A percentile compares a stretch with the other conserved stretches of the same genome.
Evolutionary conservation across 2,888 invertebrate genomes (phyloP).

Genomic region (Dichetophora obliterata): DNA sequence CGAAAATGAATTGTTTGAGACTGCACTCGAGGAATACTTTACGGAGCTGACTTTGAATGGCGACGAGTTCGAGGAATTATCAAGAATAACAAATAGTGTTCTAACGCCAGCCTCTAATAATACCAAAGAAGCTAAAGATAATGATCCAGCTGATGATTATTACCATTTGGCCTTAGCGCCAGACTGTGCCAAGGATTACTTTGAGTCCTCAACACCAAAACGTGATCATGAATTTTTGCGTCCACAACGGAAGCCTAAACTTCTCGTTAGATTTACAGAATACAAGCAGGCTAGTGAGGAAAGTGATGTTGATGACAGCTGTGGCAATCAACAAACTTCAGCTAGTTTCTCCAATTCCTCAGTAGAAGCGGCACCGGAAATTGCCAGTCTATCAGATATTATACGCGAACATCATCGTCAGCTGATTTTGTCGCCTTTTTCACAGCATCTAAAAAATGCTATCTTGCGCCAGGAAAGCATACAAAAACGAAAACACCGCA

Average conservation of each 20-base stretch:
- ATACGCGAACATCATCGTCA: conserved; percentile 46
- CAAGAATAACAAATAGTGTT: conserved; percentile 11
- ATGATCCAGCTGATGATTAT: neutral
- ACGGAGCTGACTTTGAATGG: neutral
- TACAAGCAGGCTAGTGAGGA: neutral
- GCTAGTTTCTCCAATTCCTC: neutral
- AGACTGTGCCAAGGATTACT: conserved; percentile 20
- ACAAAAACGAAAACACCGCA: conserved; percentile 51
- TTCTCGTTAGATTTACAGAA: neutral
- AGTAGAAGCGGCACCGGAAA: conserved; percentile 25
- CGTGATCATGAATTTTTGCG: neutral
- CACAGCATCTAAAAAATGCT: conserved; percentile 43
- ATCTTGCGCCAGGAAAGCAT: conserved; percentile 48
- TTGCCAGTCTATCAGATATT: conserved; percentile 47
- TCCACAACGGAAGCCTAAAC: neutral
- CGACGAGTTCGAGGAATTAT: conserved; percentile 2
- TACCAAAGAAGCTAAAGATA: neutral
- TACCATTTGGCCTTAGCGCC: neutral
- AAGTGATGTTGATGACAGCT: neutral
- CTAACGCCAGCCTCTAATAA: neutral
- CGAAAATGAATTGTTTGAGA: conserved; percentile 9
- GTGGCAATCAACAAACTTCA: neutral
- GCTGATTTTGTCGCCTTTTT: conserved; percentile 47
- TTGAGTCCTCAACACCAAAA: conserved; percentile 30
- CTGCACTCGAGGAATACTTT: conserved; percentile 25